Evolutionary conservation across 2,888 invertebrate genomes (phyloP), one percentile per base, ranked within the genome.

Genomic region (Archaeoteleia sp.): DNA sequence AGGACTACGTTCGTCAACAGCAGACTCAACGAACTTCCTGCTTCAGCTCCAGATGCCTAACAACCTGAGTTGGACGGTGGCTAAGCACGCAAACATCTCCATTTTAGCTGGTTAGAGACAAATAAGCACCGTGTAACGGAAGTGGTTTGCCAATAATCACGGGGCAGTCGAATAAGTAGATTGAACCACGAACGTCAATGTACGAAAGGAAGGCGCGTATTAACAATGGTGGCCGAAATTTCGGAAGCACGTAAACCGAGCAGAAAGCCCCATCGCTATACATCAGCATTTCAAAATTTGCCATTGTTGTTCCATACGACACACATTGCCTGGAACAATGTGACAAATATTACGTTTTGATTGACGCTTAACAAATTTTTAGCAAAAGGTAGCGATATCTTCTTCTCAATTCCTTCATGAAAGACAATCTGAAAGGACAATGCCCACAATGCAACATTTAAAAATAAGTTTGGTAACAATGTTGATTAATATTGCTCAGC

Each of bases 1-100:
- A 67, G 40, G 61, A 67, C 53, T 67, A 67, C 23, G 67, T 67
- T 23, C 67, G 49, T 25, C 61, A 55, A 15, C 61, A 67, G 42
- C 62, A 61, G 46, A 8, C 55, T 34, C 66, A 66, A 66, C 58
- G 49, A 60, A 62, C 43, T 61, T 51, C 67, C 35, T 67, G 67
- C 48, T 67, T 67, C 53, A 17, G 46, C 42, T 67, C 67, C 29
- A 58, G 23, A 40, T 62, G 67, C 48, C 46, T 67, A 62, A 55
- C 60, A 60, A 67, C 67, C 51, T 62, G 67, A 67, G 49, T 39
- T 20, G 14, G 17, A 37, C 53, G 30, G 54, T 48, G 10, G 39
- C 32, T 46, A 29, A 58, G 46, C 51, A 57, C 37, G 39, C 30
- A 45, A 58, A 46, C 25, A 40, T 53, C 58, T 58, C 58, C 46